phyloP scores from a whole-genome alignment of 1,140 invertebrate species.

The Neodiprion fabricii region DNA sequence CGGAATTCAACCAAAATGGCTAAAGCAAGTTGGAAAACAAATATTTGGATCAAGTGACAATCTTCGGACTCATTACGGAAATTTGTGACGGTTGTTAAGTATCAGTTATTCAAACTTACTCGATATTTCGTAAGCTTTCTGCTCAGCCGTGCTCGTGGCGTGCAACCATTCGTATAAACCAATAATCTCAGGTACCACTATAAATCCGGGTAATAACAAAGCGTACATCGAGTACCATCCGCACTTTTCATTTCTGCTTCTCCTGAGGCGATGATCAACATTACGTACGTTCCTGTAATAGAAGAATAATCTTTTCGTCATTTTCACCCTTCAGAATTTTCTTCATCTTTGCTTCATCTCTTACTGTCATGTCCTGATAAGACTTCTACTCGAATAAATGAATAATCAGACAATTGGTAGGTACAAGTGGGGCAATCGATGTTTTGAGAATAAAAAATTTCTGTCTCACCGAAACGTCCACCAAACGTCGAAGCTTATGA shows the following conservation, averaged over 20 bases:
- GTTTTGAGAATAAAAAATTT: no score
- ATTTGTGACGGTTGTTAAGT: no score
- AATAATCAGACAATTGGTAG: not conserved
- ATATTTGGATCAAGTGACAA: no score
- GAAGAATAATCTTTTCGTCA: not conserved
- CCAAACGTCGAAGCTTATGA: not conserved
- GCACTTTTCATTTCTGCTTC: not conserved
- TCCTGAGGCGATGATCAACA: not conserved
- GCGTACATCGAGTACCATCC: not conserved
- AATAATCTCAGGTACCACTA: not conserved
- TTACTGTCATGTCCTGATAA: no score
- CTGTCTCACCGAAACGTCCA: not conserved
- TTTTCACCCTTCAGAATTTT: not conserved
- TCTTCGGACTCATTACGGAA: no score
- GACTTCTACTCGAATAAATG: not conserved
- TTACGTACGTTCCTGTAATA: not conserved
- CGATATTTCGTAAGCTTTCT: not conserved
- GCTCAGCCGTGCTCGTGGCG: not conserved
- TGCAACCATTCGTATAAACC: not conserved
- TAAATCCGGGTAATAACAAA: not conserved
- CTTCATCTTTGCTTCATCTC: no score
- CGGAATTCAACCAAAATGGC: not conserved
- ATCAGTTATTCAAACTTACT: not conserved
- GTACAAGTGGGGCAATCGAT: no score
- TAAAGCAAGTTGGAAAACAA: not conserved